Conservation (phyloP, 2,888 invertebrate species). For the Xylota sylvarum region DNA sequence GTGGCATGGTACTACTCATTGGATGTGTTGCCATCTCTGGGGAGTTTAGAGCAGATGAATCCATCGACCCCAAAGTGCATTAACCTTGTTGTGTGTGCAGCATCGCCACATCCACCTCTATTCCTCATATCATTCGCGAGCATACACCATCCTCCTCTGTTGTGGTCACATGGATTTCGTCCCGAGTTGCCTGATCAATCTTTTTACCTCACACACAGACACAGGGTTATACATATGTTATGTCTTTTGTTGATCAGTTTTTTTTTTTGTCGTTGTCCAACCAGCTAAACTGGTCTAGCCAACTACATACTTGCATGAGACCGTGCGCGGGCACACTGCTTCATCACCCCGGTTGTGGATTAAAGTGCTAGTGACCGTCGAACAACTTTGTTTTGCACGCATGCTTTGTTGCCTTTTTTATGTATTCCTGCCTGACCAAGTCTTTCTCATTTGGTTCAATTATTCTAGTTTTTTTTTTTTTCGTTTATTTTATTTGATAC, state of each 20-base stretch:
- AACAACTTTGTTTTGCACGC: conserved; percentile 66
- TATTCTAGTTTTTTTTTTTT: conserved; percentile 35
- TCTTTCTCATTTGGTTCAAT: conserved; percentile 65
- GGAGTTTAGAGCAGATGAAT: conserved; percentile 63
- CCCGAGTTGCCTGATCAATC: conserved; percentile 16
- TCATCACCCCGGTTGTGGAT: conserved; percentile 43
- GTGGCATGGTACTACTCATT: not conserved
- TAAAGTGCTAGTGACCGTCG: conserved; percentile 67
- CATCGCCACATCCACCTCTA: conserved; percentile 44
- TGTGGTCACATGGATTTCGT: conserved; percentile 48
- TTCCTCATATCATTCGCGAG: conserved; percentile 50
- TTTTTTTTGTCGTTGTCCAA: conserved; percentile 68
- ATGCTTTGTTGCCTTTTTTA: conserved; percentile 11
- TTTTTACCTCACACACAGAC: conserved; percentile 8
- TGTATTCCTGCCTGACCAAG: conserved; percentile 35
- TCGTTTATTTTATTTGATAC: conserved; percentile 56
- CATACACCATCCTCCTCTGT: conserved; percentile 35
- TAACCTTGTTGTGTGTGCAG: conserved; percentile 64
- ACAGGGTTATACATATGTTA: not conserved
- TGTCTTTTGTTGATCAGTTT: conserved; percentile 56
- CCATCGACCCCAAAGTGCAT: conserved; percentile 75
- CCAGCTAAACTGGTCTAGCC: conserved; percentile 75
- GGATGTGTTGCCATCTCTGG: conserved; percentile 57
- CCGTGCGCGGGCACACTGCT: conserved; percentile 39
- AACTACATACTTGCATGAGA: conserved; percentile 45